phyloP scores from a whole-genome alignment of 2,113 vertebrate species.

The Conger conger region DNA sequence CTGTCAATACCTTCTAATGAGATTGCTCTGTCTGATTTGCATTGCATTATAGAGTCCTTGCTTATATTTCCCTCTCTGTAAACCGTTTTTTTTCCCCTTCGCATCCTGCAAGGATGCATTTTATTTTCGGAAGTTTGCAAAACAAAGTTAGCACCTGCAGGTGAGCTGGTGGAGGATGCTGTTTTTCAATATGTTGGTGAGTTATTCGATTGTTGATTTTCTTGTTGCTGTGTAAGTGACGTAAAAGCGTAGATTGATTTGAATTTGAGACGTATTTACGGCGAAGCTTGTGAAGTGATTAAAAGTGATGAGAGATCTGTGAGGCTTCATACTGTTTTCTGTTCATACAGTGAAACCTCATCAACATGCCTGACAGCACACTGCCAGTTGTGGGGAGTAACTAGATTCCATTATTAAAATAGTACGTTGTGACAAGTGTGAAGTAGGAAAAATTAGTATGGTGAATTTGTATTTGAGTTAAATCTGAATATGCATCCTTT shows the following conservation, averaged over 20 bases:
- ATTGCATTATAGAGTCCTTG: slow-evolving; percentile 49
- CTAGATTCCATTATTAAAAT: not conserved
- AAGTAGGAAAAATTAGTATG: not conserved
- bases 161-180: not conserved
- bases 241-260: not conserved
- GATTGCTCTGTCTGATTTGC: slow-evolving; percentile 67
- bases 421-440: not conserved
- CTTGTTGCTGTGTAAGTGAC: not conserved
- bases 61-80: slow-evolving; percentile 60
- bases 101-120: slow-evolving; percentile 47
- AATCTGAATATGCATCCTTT: not conserved
- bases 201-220: not conserved
- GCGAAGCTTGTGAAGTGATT: not conserved
- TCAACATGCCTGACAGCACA: not conserved
- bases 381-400: not conserved
- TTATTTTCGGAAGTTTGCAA: slow-evolving; percentile 60
- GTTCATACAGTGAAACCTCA: not conserved
- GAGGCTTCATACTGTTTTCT: not conserved
- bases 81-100: slow-evolving; percentile 63
- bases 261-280: not conserved
- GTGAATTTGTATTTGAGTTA: not conserved
- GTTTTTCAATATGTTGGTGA: not conserved
- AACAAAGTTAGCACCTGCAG: slow-evolving; percentile 47
- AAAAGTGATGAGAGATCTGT: not conserved
- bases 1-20: slow-evolving; percentile 72